A percentile compares a stretch with the other conserved stretches of the same genome.
Evolutionary conservation across 2,888 invertebrate species (phyloP).

Genomic region (Macroteleia sp.): DNA sequence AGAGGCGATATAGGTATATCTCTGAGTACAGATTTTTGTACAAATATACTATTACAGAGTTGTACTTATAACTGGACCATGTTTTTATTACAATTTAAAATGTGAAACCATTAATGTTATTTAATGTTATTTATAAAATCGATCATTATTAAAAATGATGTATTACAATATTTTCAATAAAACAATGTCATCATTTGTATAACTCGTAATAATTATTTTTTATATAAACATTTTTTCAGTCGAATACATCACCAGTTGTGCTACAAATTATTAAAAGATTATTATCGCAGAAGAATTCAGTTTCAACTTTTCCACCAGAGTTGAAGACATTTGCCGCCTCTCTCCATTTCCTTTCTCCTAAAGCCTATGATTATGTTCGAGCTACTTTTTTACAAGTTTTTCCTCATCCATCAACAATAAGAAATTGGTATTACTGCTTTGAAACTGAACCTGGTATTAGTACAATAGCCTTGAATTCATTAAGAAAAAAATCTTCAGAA

Average conservation of each 20-base stretch:
- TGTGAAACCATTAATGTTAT: too few relatives aligned
- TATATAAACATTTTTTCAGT: neutral
- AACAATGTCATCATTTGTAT: neutral
- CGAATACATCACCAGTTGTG: neutral
- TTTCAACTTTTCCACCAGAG: neutral
- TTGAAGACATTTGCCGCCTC: constrained; percentile 2
- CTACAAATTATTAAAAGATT: neutral
- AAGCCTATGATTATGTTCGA: constrained; percentile 1
- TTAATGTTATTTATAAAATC: too few relatives aligned
- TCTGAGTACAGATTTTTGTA: too few relatives aligned
- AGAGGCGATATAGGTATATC: too few relatives aligned
- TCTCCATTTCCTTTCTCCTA: constrained; percentile 3
- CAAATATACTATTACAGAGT: too few relatives aligned
- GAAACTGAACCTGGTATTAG: too few relatives aligned
- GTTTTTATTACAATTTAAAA: too few relatives aligned
- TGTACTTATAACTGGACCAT: too few relatives aligned
- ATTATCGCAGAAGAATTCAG: neutral
- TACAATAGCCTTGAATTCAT: too few relatives aligned
- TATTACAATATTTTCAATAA: neutral
- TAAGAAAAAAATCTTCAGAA: too few relatives aligned
- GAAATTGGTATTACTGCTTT: constrained; percentile 7
- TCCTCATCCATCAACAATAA: neutral
- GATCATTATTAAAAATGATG: too few relatives aligned
- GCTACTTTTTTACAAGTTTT: neutral
- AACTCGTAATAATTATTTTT: too few relatives aligned